phyloP scores from a whole-genome alignment of 2,113 vertebrate genomes.

The Carassius gibelio region DNA sequence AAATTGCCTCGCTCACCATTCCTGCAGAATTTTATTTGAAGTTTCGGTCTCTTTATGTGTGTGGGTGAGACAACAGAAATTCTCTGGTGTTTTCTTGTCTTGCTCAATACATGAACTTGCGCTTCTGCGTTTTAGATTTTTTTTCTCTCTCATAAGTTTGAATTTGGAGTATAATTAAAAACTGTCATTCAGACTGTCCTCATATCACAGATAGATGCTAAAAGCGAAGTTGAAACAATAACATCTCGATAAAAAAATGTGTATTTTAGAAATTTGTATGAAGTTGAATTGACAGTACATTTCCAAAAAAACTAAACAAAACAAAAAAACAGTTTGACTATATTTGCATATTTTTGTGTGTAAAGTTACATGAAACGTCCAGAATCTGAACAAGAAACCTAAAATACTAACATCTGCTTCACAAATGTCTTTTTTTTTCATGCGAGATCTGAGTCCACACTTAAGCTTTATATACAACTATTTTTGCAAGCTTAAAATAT shows the following conservation, averaged over 20 bases:
- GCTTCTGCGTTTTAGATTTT: background rate
- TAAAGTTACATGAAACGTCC: slow-evolving; percentile 43
- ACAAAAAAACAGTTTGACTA: slow-evolving; percentile 16
- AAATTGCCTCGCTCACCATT: slow-evolving; percentile 56
- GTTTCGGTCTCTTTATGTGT: slow-evolving; percentile 48
- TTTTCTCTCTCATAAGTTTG: background rate
- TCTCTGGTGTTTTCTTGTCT: background rate
- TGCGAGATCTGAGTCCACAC: slow-evolving; percentile 53
- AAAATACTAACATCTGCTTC: slow-evolving; percentile 69
- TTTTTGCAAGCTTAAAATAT: slow-evolving; percentile 57
- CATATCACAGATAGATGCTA: background rate
- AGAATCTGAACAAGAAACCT: slow-evolving; percentile 52
- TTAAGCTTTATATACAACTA: slow-evolving; percentile 59
- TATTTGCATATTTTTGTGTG: slow-evolving; percentile 39
- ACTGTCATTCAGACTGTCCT: background rate
- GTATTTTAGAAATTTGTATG: background rate
- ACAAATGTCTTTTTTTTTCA: slow-evolving; percentile 65
- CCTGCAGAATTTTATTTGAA: slow-evolving; percentile 49
- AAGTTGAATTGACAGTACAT: background rate
- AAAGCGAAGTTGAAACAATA: background rate
- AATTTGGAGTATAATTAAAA: background rate
- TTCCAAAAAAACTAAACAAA: background rate
- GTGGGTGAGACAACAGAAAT: slow-evolving; percentile 9
- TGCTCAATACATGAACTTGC: background rate
- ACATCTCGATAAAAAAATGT: background rate